A percentile compares a stretch with the other conserved stretches of the same genome.
Conservation (phyloP, 2,888 invertebrate species). For the Xiphydria camelus region DNA sequence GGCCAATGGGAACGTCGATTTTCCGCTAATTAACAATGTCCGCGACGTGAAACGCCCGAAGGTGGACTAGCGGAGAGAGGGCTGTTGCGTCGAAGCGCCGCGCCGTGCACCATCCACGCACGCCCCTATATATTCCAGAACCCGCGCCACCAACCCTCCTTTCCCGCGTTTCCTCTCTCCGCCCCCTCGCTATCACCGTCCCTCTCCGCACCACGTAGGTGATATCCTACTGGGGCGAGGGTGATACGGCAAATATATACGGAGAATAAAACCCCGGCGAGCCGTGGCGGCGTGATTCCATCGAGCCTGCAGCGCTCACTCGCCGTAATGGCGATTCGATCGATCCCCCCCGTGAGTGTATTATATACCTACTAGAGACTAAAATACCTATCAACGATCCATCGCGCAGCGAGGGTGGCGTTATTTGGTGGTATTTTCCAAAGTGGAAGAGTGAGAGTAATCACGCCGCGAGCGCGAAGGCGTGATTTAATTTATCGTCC, state of each 20-base stretch:
- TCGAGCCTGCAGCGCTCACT: conserved; percentile 49
- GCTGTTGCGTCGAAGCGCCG: conserved; percentile 22
- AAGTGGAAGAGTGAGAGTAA: no score
- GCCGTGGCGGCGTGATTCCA: conserved; percentile 52
- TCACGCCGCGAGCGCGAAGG: no score
- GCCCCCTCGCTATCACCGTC: conserved; percentile 34
- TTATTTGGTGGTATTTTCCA: no score
- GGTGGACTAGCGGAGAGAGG: no score
- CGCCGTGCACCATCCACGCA: conserved; percentile 14
- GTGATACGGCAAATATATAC: conserved; percentile 54
- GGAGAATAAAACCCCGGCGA: conserved; percentile 47
- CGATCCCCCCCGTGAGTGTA: conserved; percentile 39
- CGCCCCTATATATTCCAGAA: neutral
- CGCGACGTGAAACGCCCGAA: no score
- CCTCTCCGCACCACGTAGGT: no score
- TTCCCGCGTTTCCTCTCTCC: conserved; percentile 22
- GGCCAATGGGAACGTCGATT: no score
- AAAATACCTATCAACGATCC: conserved; percentile 18
- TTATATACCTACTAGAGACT: conserved; percentile 18
- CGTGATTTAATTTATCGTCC: no score
- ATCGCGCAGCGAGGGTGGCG: conserved; percentile 5
- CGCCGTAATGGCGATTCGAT: conserved; percentile 56
- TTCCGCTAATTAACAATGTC: no score
- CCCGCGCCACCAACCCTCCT: conserved; percentile 29
- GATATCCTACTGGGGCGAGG: conserved; percentile 44